These are phyloP conservation scores for Drosophila kohkoa DNA, from an alignment of 1,140 invertebrate species.

Conservation along the genomic window DNA sequence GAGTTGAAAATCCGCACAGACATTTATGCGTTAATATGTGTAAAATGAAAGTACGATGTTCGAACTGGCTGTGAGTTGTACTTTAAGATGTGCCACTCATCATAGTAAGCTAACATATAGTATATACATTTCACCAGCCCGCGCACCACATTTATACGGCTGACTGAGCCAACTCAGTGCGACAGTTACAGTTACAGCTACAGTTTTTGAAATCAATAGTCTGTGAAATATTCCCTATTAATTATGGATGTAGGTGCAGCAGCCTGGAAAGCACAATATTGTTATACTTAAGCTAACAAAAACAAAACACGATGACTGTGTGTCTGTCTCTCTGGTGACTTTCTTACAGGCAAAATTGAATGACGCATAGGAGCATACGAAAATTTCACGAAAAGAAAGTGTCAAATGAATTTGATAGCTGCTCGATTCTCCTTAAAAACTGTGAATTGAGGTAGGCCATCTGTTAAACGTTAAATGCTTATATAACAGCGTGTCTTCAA, in stretches of 20 bases:
- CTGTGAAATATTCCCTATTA: conserved; percentile 39
- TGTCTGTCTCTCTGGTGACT: conserved; percentile 33
- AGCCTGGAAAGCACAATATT: conserved; percentile 42
- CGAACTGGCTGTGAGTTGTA: conserved; percentile 23
- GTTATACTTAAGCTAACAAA: conserved; percentile 58
- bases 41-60: conserved; percentile 72
- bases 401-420: conserved; percentile 50
- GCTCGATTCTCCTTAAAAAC: conserved; percentile 13
- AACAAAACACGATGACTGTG: conserved; percentile 8
- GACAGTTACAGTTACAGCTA: conserved; percentile 36
- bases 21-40: conserved; percentile 41
- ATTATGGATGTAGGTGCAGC: conserved; percentile 29
- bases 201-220: conserved; percentile 51
- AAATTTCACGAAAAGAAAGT: conserved; percentile 66
- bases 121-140: conserved; percentile 62
- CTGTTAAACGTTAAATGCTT: conserved; percentile 58
- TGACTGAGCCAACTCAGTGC: conserved; percentile 37
- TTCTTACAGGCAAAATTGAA: conserved; percentile 55
- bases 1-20: conserved; percentile 57
- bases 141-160: conserved; percentile 62
- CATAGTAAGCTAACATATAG: too few relatives aligned
- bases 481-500: conserved; percentile 53
- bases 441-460: conserved; percentile 72
- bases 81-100: conserved; percentile 32
- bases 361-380: conserved; percentile 30